phyloP scores from a whole-genome alignment of 2,797 vertebrate genomes.

The Martes flavigula region DNA sequence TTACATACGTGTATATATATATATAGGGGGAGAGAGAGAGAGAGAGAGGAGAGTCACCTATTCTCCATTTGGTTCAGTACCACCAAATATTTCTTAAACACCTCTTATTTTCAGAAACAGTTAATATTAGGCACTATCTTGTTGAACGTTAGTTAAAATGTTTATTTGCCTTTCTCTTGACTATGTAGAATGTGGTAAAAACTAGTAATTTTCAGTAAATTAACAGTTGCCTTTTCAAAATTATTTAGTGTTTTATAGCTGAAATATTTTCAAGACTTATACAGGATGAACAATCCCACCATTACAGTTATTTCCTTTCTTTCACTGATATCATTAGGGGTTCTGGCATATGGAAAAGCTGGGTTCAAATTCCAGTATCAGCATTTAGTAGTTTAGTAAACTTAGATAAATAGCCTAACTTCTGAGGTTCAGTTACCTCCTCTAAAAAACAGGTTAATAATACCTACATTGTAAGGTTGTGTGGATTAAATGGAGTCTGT shows the following conservation, averaged over 20 bases:
- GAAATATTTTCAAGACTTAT: constrained; percentile 16
- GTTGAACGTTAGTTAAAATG: constrained; percentile 22
- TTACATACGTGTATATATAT: not conserved
- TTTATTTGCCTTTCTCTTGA: not conserved
- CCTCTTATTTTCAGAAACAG: not conserved
- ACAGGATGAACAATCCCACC: not conserved
- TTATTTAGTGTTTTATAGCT: not conserved
- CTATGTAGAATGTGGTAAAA: not conserved
- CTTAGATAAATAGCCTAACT: not conserved
- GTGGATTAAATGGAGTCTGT: not conserved
- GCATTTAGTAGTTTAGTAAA: not conserved
- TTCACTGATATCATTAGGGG: not conserved
- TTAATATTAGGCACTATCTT: not conserved
- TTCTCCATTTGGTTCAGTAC: constrained; percentile 8
- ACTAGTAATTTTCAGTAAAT: not conserved
- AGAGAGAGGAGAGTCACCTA: not conserved
- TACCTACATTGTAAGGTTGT: not conserved
- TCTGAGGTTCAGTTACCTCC: not conserved
- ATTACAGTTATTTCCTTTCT: not conserved
- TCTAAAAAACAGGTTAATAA: constrained; percentile 24
- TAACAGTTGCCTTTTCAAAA: not conserved
- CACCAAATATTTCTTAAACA: not conserved
- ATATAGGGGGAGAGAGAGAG: no score
- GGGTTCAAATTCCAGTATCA: not conserved
- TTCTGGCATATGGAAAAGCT: not conserved